A percentile compares a stretch with the other conserved stretches of the same genome.
Conservation (phyloP, 2,888 invertebrate genomes). For the Epistrophe eligans region DNA sequence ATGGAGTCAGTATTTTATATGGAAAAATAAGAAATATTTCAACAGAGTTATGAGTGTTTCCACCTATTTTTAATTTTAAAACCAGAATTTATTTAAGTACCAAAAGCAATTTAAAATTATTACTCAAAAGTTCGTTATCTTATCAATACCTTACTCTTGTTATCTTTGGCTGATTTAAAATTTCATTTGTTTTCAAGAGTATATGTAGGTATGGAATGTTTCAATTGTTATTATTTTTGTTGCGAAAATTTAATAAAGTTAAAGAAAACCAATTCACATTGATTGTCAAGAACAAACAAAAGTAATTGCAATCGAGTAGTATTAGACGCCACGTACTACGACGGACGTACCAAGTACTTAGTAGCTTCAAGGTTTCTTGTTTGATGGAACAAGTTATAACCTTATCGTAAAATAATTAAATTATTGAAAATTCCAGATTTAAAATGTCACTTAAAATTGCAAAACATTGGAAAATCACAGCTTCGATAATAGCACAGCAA, state of each 20-base stretch:
- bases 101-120: slow-evolving; percentile 42
- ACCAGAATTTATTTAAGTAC: slow-evolving; percentile 37
- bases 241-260: not conserved
- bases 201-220: not conserved
- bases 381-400: not conserved
- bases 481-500: no score
- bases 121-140: slow-evolving; percentile 59
- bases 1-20: slow-evolving; percentile 3
- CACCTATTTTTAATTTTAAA: slow-evolving; percentile 29
- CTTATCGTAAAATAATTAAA: not conserved
- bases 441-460: no score
- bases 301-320: slow-evolving; percentile 22
- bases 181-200: slow-evolving; percentile 23
- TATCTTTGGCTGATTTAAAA: slow-evolving; percentile 46
- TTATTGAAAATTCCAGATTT: no score
- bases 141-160: slow-evolving; percentile 44
- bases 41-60: slow-evolving; percentile 26
- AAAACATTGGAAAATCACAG: no score
- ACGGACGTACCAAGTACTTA: not conserved
- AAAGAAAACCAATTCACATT: slow-evolving; percentile 12
- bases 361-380: not conserved
- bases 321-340: slow-evolving; percentile 17
- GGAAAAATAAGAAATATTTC: slow-evolving; percentile 22
- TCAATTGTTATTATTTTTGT: slow-evolving; percentile 16
- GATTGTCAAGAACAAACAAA: slow-evolving; percentile 36